phyloP scores from a whole-genome alignment of 2,888 invertebrate genomes.

The Microplitis manilae region DNA sequence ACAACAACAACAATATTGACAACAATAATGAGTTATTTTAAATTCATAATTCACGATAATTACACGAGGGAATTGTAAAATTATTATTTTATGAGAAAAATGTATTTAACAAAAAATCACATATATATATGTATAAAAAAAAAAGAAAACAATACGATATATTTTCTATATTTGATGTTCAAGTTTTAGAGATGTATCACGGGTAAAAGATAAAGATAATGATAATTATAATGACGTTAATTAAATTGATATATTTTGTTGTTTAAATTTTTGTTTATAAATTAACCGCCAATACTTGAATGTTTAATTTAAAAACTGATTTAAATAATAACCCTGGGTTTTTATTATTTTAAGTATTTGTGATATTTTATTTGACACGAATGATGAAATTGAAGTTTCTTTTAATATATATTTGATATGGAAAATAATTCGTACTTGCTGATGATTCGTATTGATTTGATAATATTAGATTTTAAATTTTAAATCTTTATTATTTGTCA shows the following conservation, averaged over 20 bases:
- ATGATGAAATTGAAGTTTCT: neutral
- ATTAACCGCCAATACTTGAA: neutral
- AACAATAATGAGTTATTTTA: neutral
- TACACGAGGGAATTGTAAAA: conserved; percentile 6
- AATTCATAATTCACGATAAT: neutral
- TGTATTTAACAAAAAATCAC: conserved; percentile 53
- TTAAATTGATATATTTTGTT: neutral
- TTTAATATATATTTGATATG: neutral
- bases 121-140: conserved; percentile 66
- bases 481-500: neutral
- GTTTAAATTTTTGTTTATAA: neutral
- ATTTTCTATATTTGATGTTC: conserved; percentile 72
- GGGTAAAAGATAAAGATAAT: conserved; percentile 46
- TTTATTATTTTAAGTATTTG: no score
- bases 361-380: no score
- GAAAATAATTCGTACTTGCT: neutral
- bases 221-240: conserved; percentile 32
- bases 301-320: neutral
- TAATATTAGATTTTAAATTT: no score
- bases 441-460: no score
- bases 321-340: neutral
- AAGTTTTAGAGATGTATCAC: conserved; percentile 70
- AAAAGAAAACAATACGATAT: conserved; percentile 62
- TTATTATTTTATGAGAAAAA: conserved; percentile 33
- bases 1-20: no score